These are phyloP conservation scores for Antitype chi DNA, from an alignment of 2,888 invertebrate genomes.

Conservation along the genomic window DNA sequence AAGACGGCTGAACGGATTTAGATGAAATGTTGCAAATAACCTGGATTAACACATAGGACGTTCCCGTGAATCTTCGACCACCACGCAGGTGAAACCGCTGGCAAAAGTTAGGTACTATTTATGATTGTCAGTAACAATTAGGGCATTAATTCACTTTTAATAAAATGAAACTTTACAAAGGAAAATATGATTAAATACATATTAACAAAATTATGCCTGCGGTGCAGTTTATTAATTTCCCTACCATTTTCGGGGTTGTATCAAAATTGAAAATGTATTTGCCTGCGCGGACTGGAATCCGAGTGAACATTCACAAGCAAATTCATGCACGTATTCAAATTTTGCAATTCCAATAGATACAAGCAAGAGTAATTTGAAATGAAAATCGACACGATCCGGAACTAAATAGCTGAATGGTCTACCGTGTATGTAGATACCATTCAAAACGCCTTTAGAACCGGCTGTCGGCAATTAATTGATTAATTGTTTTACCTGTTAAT, in stretches of 20 bases:
- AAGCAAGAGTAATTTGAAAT: conserved; percentile 59
- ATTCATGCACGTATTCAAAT: conserved; percentile 52
- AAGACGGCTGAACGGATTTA: no score
- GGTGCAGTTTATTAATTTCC: conserved; percentile 33
- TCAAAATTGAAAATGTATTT: conserved; percentile 47
- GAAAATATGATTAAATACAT: conserved; percentile 23
- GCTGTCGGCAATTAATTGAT: conserved; percentile 1
- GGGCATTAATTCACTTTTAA: not conserved
- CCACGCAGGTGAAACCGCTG: no score
- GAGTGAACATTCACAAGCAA: conserved; percentile 47
- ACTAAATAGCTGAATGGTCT: conserved; percentile 43
- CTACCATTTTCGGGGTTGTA: conserved; percentile 8
- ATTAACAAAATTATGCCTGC: conserved; percentile 32
- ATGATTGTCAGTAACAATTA: conserved; percentile 18
- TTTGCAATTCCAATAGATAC: conserved; percentile 59
- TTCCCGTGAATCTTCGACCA: no score
- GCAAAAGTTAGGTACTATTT: not conserved
- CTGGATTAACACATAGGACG: no score
- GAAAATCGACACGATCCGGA: conserved; percentile 47
- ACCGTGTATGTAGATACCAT: conserved; percentile 24
- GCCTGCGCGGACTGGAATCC: conserved; percentile 14
- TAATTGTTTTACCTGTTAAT: conserved; percentile 14
- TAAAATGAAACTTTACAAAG: conserved; percentile 27
- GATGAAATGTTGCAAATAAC: no score
- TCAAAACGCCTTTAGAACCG: conserved; percentile 32